Percentiles rank a stretch among this genome's conserved stretches.
These are phyloP conservation scores for Aselliscus stoliczkanus DNA, from an alignment of 2,797 vertebrate species.

Conservation along the genomic window DNA sequence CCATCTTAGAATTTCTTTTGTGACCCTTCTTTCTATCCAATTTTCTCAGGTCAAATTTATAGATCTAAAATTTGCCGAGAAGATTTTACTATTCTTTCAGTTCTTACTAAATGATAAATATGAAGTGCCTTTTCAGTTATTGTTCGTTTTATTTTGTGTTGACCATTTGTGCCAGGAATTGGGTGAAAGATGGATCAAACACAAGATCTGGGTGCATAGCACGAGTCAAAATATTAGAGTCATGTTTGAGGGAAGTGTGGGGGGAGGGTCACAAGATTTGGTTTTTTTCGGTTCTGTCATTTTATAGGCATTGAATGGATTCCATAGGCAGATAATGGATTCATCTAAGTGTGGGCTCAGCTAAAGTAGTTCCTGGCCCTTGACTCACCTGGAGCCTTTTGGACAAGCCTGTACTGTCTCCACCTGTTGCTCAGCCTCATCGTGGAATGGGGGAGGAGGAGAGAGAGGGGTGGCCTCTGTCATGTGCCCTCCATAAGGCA, in stretches of 20 bases:
- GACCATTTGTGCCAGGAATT: not conserved
- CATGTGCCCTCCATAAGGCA: not conserved
- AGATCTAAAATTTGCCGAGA: not conserved
- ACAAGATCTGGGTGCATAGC: not conserved
- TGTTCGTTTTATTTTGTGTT: not conserved
- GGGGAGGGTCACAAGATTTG: not conserved
- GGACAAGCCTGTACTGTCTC: not conserved
- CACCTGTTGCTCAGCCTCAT: not conserved
- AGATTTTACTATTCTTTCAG: not conserved
- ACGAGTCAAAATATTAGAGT: not conserved
- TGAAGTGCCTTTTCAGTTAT: not conserved
- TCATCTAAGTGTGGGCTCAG: not conserved
- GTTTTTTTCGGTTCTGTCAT: not conserved
- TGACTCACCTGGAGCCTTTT: not conserved
- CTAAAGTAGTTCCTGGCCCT: not conserved
- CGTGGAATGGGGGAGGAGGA: rapidly evolving
- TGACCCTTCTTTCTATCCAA: not conserved
- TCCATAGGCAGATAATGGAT: not conserved
- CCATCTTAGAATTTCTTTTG: not conserved
- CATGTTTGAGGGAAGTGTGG: not conserved
- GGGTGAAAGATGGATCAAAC: not conserved
- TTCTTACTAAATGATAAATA: not conserved
- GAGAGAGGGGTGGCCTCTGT: not conserved
- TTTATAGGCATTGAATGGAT: not conserved
- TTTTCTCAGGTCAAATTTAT: not conserved